Evolutionary conservation across 2,888 invertebrate genomes (phyloP).

Genomic region (Boloria euphrosyne): DNA sequence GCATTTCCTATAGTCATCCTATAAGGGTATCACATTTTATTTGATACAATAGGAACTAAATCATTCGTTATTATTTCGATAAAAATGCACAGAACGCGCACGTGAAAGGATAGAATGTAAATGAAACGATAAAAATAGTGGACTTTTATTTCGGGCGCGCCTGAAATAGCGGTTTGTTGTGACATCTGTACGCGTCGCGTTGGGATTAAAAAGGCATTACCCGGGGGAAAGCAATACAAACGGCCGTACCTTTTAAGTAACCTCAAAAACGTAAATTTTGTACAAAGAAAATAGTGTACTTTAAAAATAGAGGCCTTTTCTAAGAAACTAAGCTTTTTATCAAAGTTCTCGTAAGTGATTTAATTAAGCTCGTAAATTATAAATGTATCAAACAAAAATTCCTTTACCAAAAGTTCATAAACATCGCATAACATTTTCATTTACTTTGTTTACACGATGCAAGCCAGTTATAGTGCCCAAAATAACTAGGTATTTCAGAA

Average conservation of each 20-base stretch:
- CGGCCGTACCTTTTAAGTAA: background rate
- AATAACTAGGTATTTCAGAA: background rate
- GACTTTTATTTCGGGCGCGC: slow-evolving; percentile 29
- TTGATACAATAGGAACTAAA: background rate
- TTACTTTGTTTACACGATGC: slow-evolving; percentile 21
- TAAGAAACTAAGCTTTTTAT: background rate
- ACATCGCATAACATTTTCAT: slow-evolving; percentile 8
- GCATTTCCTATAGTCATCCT: background rate
- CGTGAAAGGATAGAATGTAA: slow-evolving; percentile 22
- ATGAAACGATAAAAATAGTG: slow-evolving; percentile 31
- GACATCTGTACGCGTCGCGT: slow-evolving; percentile 25
- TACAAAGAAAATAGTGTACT: background rate
- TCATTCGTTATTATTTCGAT: background rate
- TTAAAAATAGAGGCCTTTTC: background rate
- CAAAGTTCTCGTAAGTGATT: no score
- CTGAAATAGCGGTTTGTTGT: slow-evolving; percentile 31
- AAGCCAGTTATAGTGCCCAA: slow-evolving; percentile 2
- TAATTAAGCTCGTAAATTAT: background rate
- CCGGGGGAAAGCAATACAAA: slow-evolving; percentile 7
- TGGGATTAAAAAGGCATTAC: slow-evolving; percentile 30
- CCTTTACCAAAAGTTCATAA: slow-evolving; percentile 5
- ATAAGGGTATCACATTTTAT: background rate
- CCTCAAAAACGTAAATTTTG: background rate
- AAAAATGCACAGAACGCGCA: background rate
- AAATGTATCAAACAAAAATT: slow-evolving; percentile 1